Conservation (phyloP, 2,797 vertebrate genomes). For the Scyliorhinus canicula region DNA sequence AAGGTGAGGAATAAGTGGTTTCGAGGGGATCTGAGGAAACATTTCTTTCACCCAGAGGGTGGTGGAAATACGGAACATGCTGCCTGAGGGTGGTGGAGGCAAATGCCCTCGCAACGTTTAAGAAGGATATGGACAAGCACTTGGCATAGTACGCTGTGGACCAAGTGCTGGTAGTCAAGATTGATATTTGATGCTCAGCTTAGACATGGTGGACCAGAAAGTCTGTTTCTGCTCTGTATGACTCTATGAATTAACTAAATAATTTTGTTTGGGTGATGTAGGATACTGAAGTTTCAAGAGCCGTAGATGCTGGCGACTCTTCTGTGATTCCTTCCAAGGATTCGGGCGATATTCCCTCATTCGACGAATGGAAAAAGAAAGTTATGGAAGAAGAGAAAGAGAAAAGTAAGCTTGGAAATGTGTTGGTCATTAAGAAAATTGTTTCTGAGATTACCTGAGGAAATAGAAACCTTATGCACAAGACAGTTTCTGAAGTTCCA, state of each 20-base stretch:
- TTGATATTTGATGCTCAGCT: too few species aligned
- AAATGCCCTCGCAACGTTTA: too few species aligned
- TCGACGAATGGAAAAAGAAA: slow-evolving; percentile 98
- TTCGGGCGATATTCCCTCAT: slow-evolving; percentile 90
- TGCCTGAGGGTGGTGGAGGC: too few species aligned
- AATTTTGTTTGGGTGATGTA: neutral
- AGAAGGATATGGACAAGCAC: too few species aligned
- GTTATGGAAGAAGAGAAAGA: slow-evolving; percentile 98
- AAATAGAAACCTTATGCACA: neutral
- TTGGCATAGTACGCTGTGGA: too few species aligned
- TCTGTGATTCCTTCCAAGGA: slow-evolving; percentile 52
- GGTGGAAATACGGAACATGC: too few species aligned
- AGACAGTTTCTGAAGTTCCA: neutral
- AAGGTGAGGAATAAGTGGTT: too few species aligned
- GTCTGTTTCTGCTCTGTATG: too few species aligned
- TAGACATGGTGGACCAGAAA: too few species aligned
- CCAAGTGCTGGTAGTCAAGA: too few species aligned
- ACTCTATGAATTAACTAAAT: neutral
- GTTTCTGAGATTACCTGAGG: neutral
- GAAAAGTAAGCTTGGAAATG: slow-evolving; percentile 70
- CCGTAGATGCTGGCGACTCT: neutral
- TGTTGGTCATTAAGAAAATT: slow-evolving; percentile 25
- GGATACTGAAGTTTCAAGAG: slow-evolving; percentile 23
- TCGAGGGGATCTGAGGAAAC: too few species aligned
- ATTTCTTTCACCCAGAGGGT: too few species aligned